These are phyloP conservation scores for Nowickia ferox DNA, from an alignment of 2,888 invertebrate species.

Conservation along the genomic window DNA sequence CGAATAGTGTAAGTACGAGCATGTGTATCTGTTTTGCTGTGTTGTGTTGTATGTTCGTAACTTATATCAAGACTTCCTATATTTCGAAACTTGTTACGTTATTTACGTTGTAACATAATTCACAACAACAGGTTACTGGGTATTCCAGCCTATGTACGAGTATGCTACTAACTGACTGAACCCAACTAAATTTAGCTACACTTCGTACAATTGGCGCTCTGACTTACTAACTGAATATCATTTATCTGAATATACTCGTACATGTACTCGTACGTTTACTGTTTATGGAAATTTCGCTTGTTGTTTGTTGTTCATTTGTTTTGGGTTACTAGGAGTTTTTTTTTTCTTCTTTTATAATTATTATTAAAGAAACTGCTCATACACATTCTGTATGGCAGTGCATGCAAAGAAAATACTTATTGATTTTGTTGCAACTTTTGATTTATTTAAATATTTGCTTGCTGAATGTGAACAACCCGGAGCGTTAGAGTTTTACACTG, in stretches of 20 bases:
- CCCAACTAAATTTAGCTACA: slow-evolving; percentile 58
- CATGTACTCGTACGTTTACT: slow-evolving; percentile 44
- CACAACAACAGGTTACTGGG: slow-evolving; percentile 78
- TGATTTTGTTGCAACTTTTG: slow-evolving; percentile 34
- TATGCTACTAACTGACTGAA: slow-evolving; percentile 66
- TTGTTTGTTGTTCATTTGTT: slow-evolving; percentile 30
- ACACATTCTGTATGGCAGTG: not conserved
- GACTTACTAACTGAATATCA: slow-evolving; percentile 63
- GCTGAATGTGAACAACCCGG: not conserved
- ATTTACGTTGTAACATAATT: slow-evolving; percentile 80
- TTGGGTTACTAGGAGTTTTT: slow-evolving; percentile 57
- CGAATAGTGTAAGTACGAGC: slow-evolving; percentile 52
- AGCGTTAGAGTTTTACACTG: too few species aligned
- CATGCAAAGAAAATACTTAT: slow-evolving; percentile 26
- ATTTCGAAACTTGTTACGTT: slow-evolving; percentile 82
- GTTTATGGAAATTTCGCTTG: slow-evolving; percentile 63
- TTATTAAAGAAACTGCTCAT: slow-evolving; percentile 45
- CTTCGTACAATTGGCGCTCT: slow-evolving; percentile 56
- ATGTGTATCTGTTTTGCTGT: slow-evolving; percentile 55
- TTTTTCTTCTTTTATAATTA: slow-evolving; percentile 10
- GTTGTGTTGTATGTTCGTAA: slow-evolving; percentile 73
- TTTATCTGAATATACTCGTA: slow-evolving; percentile 45
- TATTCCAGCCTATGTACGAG: slow-evolving; percentile 61
- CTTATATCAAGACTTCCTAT: slow-evolving; percentile 82
- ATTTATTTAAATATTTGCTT: slow-evolving; percentile 4